Conservation (phyloP, 2,113 vertebrate genomes). For the Tupaia tana region DNA sequence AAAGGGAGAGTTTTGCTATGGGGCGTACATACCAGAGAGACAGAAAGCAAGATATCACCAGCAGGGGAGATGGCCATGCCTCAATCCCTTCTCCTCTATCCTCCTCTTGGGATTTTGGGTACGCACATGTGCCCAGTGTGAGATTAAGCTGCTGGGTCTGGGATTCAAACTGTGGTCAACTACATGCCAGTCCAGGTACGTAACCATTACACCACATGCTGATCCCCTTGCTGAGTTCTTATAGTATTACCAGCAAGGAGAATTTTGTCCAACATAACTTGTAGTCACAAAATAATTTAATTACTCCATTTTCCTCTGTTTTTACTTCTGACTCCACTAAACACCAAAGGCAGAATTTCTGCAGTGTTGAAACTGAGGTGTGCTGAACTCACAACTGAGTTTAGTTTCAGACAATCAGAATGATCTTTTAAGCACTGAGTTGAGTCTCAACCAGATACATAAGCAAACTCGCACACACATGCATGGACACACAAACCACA, state of each 20-base stretch:
- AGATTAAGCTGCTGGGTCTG: no score
- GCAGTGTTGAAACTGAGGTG: not conserved
- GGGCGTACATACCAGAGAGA: no score
- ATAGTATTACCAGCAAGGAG: not conserved
- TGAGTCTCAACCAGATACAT: not conserved
- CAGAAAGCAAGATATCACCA: no score
- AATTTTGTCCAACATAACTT: not conserved
- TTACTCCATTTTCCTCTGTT: constrained; percentile 21
- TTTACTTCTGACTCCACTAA: not conserved
- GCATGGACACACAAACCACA: not conserved
- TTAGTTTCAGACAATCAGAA: not conserved
- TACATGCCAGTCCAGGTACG: no score
- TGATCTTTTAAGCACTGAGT: not conserved
- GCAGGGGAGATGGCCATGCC: no score
- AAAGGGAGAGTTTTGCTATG: no score
- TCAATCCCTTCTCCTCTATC: no score
- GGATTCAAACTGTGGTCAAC: no score
- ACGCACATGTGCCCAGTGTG: no score
- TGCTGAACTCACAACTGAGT: not conserved
- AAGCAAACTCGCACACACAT: not conserved
- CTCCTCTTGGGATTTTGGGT: no score
- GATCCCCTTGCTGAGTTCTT: not conserved
- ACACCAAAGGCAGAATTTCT: not conserved
- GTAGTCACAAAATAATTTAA: constrained; percentile 5
- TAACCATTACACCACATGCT: no score